A percentile compares a stretch with the other conserved stretches of the same genome.
phyloP scores from a whole-genome alignment of 1,140 invertebrate species.

The Zaprionus capensis region DNA sequence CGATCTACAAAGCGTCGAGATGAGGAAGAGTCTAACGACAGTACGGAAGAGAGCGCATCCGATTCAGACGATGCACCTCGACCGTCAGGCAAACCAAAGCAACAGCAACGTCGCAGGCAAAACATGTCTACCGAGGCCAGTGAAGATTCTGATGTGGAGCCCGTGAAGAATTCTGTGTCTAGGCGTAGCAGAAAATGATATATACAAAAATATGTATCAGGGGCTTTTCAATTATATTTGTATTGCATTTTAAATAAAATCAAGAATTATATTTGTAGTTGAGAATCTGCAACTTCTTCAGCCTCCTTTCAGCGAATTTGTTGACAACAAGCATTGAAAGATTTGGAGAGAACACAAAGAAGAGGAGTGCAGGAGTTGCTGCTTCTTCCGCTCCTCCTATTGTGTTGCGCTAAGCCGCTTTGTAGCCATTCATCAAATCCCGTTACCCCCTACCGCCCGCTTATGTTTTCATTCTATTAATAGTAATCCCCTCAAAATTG shows the following conservation, averaged over 20 bases:
- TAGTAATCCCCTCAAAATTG: slow-evolving; percentile 58
- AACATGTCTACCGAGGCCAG: neutral
- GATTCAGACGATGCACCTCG: slow-evolving; percentile 12
- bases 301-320: neutral
- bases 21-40: slow-evolving; percentile 8
- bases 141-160: slow-evolving; percentile 20
- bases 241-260: slow-evolving; percentile 6
- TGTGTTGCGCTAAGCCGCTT: slow-evolving; percentile 44
- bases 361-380: neutral
- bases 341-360: slow-evolving; percentile 6
- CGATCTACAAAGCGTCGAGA: slow-evolving; percentile 23
- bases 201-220: too few species aligned
- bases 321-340: slow-evolving; percentile 23
- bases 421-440: slow-evolving; percentile 33
- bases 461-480: slow-evolving; percentile 31
- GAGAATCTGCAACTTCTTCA: neutral
- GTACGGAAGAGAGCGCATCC: slow-evolving; percentile 38
- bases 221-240: neutral
- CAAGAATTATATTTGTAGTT: neutral
- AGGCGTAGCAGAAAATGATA: slow-evolving; percentile 24
- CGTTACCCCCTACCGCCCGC: slow-evolving; percentile 30
- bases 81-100: neutral
- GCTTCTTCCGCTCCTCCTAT: neutral
- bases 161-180: neutral
- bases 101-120: slow-evolving; percentile 13